Evolutionary conservation across 2,797 vertebrate species (phyloP).

Genomic region (Prunella strophiata): DNA sequence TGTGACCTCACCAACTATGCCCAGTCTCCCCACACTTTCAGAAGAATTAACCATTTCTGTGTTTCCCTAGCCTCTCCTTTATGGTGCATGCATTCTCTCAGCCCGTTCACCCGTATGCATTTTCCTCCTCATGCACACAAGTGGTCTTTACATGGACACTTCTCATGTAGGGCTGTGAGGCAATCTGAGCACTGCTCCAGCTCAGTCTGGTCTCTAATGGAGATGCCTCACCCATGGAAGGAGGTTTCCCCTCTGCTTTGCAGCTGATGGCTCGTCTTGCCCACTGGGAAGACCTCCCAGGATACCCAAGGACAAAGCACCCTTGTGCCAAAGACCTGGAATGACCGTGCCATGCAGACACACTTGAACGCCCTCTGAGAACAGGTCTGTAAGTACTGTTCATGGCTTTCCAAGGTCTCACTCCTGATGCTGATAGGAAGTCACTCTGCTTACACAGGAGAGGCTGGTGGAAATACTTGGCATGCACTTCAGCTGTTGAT

Average conservation of each 20-base stretch:
- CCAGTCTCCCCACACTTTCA: neutral
- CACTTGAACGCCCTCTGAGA: neutral
- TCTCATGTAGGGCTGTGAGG: neutral
- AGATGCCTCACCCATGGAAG: neutral
- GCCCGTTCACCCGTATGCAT: fast-evolving
- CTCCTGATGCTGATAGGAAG: constrained; percentile 52
- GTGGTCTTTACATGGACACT: neutral
- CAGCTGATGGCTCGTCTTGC: neutral
- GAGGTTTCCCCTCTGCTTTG: neutral
- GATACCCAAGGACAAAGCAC: neutral
- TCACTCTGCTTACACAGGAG: constrained; percentile 22
- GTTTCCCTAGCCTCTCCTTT: neutral
- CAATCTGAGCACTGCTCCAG: neutral
- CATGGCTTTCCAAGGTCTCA: neutral
- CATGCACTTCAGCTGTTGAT: constrained; percentile 50
- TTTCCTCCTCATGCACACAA: neutral
- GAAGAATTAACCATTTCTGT: neutral
- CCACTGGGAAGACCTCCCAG: neutral
- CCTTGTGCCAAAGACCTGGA: neutral
- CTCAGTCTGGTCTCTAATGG: neutral
- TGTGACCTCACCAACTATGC: neutral
- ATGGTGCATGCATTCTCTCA: neutral
- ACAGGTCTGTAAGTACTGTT: neutral
- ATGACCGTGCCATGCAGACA: neutral
- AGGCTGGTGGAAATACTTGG: constrained; percentile 62